phyloP scores from a whole-genome alignment of 2,888 invertebrate genomes.

The Zhuqinia jingwanae region DNA sequence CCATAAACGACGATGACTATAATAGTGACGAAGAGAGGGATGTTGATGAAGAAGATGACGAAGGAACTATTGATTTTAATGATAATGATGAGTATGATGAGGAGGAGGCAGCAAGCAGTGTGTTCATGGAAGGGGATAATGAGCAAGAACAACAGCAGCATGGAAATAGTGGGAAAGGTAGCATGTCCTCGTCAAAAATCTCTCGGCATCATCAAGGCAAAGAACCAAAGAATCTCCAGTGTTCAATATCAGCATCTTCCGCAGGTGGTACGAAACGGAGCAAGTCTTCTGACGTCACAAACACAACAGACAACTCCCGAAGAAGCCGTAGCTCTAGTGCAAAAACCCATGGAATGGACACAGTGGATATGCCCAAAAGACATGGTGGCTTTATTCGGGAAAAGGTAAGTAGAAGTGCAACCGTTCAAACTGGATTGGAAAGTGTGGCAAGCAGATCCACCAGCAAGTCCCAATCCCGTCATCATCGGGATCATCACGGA shows the following conservation, averaged over 20 bases:
- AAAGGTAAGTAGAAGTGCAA: constrained; percentile 40
- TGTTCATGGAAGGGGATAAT: constrained; percentile 64
- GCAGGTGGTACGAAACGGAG: constrained; percentile 36
- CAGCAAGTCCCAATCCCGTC: constrained; percentile 22
- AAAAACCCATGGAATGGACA: constrained; percentile 44
- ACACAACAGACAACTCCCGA: constrained; percentile 19
- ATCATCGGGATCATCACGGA: constrained; percentile 27
- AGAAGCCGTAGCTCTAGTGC: constrained; percentile 44
- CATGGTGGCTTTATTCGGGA: constrained; percentile 58
- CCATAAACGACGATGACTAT: constrained; percentile 44
- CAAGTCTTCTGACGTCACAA: constrained; percentile 47
- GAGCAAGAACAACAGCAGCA: constrained; percentile 10
- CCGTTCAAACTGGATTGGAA: constrained; percentile 36
- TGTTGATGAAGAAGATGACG: constrained; percentile 76
- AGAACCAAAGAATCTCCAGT: constrained; percentile 53
- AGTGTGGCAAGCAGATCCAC: constrained; percentile 26
- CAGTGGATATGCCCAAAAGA: constrained; percentile 54
- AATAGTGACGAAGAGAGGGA: constrained; percentile 64
- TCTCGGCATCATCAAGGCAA: not conserved
- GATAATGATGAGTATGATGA: constrained; percentile 73
- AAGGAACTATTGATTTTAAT: constrained; percentile 75
- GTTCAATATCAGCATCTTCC: constrained; percentile 23
- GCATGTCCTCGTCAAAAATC: constrained; percentile 33
- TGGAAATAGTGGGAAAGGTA: not conserved
- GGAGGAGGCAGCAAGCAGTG: constrained; percentile 70